These are phyloP conservation scores for Drosophila lacicola DNA, from an alignment of 2,888 invertebrate genomes.

Conservation along the genomic window DNA sequence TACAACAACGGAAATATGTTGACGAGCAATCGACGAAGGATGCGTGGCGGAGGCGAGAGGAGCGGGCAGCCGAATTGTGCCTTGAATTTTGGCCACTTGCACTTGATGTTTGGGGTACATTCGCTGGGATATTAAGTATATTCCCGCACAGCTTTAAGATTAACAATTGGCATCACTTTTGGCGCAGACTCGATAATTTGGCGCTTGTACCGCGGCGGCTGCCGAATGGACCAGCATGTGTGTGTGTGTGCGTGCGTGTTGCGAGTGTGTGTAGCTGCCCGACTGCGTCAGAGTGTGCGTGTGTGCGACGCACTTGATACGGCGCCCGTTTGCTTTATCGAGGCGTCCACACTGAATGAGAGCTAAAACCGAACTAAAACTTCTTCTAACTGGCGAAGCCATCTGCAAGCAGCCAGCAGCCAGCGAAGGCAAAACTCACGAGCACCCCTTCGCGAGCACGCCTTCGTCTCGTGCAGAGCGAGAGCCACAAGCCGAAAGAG, in stretches of 20 bases:
- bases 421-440: conserved; percentile 32
- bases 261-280: conserved; percentile 29
- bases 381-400: conserved; percentile 49
- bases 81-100: conserved; percentile 43
- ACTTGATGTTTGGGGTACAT: conserved; percentile 22
- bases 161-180: conserved; percentile 70
- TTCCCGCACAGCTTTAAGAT: conserved; percentile 52
- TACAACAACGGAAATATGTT: conserved; percentile 21
- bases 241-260: conserved; percentile 18
- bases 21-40: conserved; percentile 20
- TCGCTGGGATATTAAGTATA: conserved; percentile 25
- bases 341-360: conserved; percentile 82
- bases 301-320: conserved; percentile 60
- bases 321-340: conserved; percentile 33
- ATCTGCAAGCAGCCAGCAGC: conserved; percentile 18
- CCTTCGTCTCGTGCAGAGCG: conserved; percentile 33
- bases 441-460: conserved; percentile 16
- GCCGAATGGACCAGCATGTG: conserved; percentile 39
- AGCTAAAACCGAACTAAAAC: conserved; percentile 84
- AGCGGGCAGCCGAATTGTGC: conserved; percentile 10
- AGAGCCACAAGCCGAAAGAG: not conserved
- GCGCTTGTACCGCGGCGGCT: conserved; percentile 69
- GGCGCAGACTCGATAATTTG: conserved; percentile 77
- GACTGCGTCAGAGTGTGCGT: conserved; percentile 33
- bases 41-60: conserved; percentile 1